These are phyloP conservation scores for Aphaenogaster floridana DNA, from an alignment of 1,140 invertebrate species.

Conservation along the genomic window DNA sequence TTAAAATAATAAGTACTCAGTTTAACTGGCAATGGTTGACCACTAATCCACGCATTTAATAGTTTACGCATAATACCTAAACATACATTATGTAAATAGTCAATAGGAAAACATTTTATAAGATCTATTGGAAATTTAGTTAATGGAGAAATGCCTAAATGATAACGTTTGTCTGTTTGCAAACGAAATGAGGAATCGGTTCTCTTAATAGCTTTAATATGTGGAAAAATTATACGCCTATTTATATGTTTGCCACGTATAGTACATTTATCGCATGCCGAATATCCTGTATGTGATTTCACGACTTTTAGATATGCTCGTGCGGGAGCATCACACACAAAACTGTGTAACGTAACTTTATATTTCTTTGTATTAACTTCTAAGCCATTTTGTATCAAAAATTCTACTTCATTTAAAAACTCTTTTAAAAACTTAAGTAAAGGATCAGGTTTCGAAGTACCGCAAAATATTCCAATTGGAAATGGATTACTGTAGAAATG, in stretches of 20 bases:
- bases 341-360: background rate
- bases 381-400: background rate
- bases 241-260: background rate
- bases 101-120: background rate
- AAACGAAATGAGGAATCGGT: background rate
- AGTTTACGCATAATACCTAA: background rate
- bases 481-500: background rate
- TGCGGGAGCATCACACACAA: background rate
- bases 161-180: background rate
- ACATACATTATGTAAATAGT: constrained; percentile 13
- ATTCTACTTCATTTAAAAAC: background rate
- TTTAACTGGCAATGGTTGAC: background rate
- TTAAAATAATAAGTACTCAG: background rate
- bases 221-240: background rate
- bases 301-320: background rate
- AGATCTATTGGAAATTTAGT: background rate
- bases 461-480: background rate
- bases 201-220: background rate
- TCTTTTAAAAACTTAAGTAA: background rate
- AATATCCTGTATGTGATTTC: constrained; percentile 4
- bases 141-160: constrained; percentile 1
- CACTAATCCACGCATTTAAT: background rate
- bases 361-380: background rate
- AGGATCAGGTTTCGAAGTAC: background rate
- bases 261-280: background rate